These are phyloP conservation scores for Lepidurus apus DNA, from an alignment of 1,140 invertebrate species.

Conservation along the genomic window DNA sequence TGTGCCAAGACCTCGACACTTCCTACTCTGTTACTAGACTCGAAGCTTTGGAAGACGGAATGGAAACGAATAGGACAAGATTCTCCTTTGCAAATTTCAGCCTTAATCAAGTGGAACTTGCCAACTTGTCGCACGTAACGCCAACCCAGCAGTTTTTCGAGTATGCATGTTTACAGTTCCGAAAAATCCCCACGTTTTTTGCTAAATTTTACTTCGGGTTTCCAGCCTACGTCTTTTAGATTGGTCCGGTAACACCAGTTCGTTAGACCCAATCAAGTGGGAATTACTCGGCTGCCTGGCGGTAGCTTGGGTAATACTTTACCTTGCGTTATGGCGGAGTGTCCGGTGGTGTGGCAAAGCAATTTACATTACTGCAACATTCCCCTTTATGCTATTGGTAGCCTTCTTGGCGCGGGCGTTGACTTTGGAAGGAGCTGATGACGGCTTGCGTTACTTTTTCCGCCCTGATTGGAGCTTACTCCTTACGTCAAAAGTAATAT, in stretches of 20 bases:
- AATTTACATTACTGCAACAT: conserved; percentile 50
- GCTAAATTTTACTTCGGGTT: background rate
- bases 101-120: conserved; percentile 17
- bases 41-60: conserved; percentile 22
- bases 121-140: conserved; percentile 14
- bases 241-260: conserved; percentile 55
- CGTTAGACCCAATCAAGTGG: conserved; percentile 62
- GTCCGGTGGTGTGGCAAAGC: conserved; percentile 62
- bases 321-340: conserved; percentile 63
- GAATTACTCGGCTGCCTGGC: conserved; percentile 61
- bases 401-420: conserved; percentile 47
- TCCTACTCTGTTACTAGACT: background rate
- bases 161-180: background rate
- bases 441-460: conserved; percentile 48
- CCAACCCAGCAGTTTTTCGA: conserved; percentile 33
- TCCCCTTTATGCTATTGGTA: conserved; percentile 49
- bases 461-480: conserved; percentile 46
- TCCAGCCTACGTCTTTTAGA: conserved; percentile 50
- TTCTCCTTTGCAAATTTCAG: conserved; percentile 23
- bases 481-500: conserved; percentile 42
- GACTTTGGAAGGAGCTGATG: conserved; percentile 45
- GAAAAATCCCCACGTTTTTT: background rate
- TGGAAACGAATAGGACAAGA: background rate
- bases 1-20: conserved; percentile 40
- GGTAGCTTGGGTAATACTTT: conserved; percentile 64